Percentiles rank a stretch among this genome's conserved stretches.
phyloP scores from a whole-genome alignment of 2,113 vertebrate genomes.

The Conger conger region DNA sequence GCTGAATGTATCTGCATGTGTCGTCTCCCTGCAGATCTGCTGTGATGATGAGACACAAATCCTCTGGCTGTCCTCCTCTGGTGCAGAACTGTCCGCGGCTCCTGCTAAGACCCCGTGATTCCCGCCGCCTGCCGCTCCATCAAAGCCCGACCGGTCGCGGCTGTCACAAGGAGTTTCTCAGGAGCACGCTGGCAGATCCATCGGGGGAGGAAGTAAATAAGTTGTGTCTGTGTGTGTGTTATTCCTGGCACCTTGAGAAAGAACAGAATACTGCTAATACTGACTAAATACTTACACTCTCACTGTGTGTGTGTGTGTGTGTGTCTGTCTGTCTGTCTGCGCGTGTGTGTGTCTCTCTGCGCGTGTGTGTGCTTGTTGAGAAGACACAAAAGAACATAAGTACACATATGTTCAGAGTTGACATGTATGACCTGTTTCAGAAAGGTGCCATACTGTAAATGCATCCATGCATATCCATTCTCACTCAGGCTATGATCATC shows the following conservation, averaged over 20 bases:
- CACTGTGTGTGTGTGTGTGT: not conserved
- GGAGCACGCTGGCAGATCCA: conserved; percentile 12
- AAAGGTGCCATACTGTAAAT: not conserved
- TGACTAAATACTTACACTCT: not conserved
- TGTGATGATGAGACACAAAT: conserved; percentile 26
- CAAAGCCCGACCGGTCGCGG: conserved; percentile 15
- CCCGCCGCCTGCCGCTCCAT: conserved; percentile 3
- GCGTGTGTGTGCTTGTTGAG: not conserved
- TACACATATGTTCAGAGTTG: not conserved
- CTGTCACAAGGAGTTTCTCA: conserved; percentile 24
- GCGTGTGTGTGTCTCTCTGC: not conserved
- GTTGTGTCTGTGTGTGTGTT: conserved; percentile 4
- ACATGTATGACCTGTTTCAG: not conserved
- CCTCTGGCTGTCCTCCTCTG: not conserved
- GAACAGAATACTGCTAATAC: not conserved
- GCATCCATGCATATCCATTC: not conserved
- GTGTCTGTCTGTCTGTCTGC: not conserved
- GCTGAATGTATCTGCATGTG: not conserved
- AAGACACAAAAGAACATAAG: not conserved
- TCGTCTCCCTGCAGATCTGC: conserved; percentile 18
- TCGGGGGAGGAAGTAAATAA: conserved; percentile 14
- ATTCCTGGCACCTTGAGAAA: not conserved
- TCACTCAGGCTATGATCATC: not conserved
- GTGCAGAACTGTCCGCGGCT: conserved; percentile 15
- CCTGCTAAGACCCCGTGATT: conserved; percentile 9